Conservation (phyloP, 2,888 invertebrate genomes). For the Hedya salicella region DNA sequence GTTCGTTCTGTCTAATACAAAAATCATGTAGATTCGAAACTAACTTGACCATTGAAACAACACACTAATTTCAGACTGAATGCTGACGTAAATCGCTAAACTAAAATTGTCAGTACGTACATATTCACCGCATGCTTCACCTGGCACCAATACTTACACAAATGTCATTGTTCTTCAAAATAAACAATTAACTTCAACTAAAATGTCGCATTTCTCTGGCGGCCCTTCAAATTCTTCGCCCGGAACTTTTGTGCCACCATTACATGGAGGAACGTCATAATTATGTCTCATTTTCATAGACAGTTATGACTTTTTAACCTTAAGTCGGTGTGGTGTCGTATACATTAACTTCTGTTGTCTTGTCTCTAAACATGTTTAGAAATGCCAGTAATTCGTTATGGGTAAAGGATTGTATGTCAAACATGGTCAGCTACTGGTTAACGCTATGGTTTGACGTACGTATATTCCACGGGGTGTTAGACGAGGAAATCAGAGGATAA, state of each 20-base stretch:
- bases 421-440: slow-evolving; percentile 25
- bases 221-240: slow-evolving; percentile 21
- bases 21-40: too few relatives aligned
- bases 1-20: too few relatives aligned
- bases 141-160: slow-evolving; percentile 11
- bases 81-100: too few relatives aligned
- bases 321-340: slow-evolving; percentile 8
- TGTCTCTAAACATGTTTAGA: slow-evolving; percentile 30
- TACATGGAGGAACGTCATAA: background rate
- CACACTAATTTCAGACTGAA: too few relatives aligned
- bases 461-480: background rate
- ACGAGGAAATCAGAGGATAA: too few relatives aligned
- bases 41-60: too few relatives aligned
- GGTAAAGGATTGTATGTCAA: slow-evolving; percentile 34
- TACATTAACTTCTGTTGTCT: slow-evolving; percentile 32
- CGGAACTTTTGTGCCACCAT: slow-evolving; percentile 13
- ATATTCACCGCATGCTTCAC: background rate
- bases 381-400: slow-evolving; percentile 34
- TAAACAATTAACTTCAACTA: slow-evolving; percentile 28
- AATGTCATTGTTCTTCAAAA: slow-evolving; percentile 25
- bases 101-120: too few relatives aligned
- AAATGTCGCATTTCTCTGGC: slow-evolving; percentile 19
- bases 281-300: background rate
- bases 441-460: background rate
- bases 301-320: slow-evolving; percentile 13